phyloP scores from a whole-genome alignment of 64 coral and sea anemone genomes.

The Montipora efflorescens region DNA sequence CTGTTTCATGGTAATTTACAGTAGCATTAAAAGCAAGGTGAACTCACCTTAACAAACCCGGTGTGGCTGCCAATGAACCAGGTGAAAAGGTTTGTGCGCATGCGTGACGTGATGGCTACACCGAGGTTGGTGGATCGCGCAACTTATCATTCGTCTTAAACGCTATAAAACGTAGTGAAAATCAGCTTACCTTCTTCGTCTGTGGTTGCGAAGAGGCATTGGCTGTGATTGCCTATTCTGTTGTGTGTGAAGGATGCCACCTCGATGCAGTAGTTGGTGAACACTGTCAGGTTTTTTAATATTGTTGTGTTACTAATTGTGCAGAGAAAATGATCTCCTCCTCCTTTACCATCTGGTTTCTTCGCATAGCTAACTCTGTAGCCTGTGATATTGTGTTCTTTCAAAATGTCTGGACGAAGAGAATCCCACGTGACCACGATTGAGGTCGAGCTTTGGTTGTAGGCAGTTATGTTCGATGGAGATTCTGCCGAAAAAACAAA shows the following conservation, averaged over 20 bases:
- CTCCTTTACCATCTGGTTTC: background rate
- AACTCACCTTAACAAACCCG: no score
- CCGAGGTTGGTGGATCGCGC: no score
- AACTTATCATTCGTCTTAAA: no score
- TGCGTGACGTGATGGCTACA: no score
- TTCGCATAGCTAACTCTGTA: background rate
- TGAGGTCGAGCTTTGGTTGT: slow-evolving; percentile 27
- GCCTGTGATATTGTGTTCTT: background rate
- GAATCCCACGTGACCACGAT: background rate
- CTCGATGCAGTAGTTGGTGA: slow-evolving; percentile 28
- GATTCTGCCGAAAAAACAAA: background rate
- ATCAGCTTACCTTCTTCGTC: slow-evolving; percentile 30
- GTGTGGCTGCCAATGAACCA: no score
- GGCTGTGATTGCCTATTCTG: slow-evolving; percentile 5
- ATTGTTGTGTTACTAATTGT: background rate
- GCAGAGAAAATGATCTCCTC: background rate
- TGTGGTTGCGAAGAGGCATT: slow-evolving; percentile 36
- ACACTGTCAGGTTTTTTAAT: background rate
- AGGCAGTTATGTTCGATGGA: background rate
- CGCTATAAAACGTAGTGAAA: no score
- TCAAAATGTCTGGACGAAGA: background rate
- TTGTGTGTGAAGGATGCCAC: background rate
- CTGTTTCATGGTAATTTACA: no score
- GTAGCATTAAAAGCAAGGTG: no score
- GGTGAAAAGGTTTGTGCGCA: no score